phyloP scores from a whole-genome alignment of 2,113 vertebrate genomes.

The Mormoops blainvillei region DNA sequence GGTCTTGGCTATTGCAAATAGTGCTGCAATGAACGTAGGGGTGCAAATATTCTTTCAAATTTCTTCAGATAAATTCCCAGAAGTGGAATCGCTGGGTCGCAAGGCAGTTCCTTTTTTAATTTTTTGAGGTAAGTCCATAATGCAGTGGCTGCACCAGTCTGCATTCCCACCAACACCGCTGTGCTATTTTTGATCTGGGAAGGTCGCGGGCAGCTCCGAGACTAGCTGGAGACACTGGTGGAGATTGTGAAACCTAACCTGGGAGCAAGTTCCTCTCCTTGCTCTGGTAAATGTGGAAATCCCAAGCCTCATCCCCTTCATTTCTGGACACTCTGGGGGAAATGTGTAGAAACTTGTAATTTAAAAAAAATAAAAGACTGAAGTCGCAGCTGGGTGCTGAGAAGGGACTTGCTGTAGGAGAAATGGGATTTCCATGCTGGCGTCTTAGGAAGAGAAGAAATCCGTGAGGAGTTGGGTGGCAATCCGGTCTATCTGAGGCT shows the following conservation, averaged over 20 bases:
- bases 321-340: not conserved
- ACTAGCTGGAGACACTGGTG: not conserved
- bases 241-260: not conserved
- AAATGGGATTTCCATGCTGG: not conserved
- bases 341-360: not conserved
- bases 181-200: not conserved
- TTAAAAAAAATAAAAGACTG: not conserved
- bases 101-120: too few relatives aligned
- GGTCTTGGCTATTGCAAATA: too few relatives aligned
- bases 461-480: fast-evolving
- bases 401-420: not conserved
- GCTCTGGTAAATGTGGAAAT: not conserved
- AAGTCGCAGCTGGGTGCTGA: not conserved
- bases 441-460: not conserved
- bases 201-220: not conserved
- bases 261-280: not conserved
- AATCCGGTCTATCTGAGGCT: not conserved
- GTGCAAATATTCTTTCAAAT: too few relatives aligned
- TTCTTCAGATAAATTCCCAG: too few relatives aligned
- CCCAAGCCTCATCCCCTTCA: not conserved
- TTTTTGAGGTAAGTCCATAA: too few relatives aligned
- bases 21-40: too few relatives aligned
- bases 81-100: too few relatives aligned
- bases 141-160: too few relatives aligned
- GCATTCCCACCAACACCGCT: too few relatives aligned